Conservation (phyloP, 2,797 vertebrate species). For the Platalea minor region DNA sequence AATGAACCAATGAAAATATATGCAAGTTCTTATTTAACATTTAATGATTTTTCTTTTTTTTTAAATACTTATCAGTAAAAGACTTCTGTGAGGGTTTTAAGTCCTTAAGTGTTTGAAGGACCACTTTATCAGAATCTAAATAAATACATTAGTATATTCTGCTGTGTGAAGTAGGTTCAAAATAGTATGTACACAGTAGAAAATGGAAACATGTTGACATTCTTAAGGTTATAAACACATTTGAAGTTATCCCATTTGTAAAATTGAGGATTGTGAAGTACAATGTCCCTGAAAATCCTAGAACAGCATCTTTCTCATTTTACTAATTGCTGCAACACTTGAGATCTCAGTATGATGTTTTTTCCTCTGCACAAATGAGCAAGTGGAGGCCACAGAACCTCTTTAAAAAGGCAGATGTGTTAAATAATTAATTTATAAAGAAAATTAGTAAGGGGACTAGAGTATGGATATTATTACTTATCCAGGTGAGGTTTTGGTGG, state of each 20-base stretch:
- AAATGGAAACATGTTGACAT: slow-evolving; percentile 79
- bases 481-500: neutral
- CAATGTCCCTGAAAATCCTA: slow-evolving; percentile 75
- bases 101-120: slow-evolving; percentile 68
- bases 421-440: slow-evolving; percentile 69
- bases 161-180: slow-evolving; percentile 71
- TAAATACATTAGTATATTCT: slow-evolving; percentile 72
- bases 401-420: slow-evolving; percentile 69
- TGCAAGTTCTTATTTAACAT: slow-evolving; percentile 8
- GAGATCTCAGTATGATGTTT: slow-evolving; percentile 73
- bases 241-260: slow-evolving; percentile 75
- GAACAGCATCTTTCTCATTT: slow-evolving; percentile 68
- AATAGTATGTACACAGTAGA: slow-evolving; percentile 71
- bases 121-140: slow-evolving; percentile 70
- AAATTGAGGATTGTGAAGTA: slow-evolving; percentile 76
- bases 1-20: slow-evolving; percentile 14
- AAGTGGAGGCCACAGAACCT: slow-evolving; percentile 66
- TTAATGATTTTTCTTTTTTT: slow-evolving; percentile 65
- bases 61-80: slow-evolving; percentile 64
- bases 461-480: neutral
- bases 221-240: slow-evolving; percentile 75
- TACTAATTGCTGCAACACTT: slow-evolving; percentile 75
- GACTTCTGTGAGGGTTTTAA: slow-evolving; percentile 66
- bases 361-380: slow-evolving; percentile 46
- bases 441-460: neutral